Percentiles rank a stretch among this genome's conserved stretches.
phyloP scores from a whole-genome alignment of 2,888 invertebrate genomes.

The Heteromurus nitidus region DNA sequence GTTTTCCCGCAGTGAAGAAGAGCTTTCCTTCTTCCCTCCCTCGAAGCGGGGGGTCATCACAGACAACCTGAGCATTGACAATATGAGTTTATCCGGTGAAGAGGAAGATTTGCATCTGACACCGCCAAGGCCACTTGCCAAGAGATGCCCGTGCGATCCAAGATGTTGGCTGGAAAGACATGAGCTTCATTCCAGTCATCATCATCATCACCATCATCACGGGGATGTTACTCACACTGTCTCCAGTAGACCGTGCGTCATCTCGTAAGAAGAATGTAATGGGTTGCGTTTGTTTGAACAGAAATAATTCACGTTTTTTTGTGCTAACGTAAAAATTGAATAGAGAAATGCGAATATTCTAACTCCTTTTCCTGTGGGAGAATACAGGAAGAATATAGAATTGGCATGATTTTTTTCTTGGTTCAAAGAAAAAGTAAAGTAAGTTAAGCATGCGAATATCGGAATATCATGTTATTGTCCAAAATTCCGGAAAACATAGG shows the following conservation, averaged over 20 bases:
- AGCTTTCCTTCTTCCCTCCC: slow-evolving; percentile 78
- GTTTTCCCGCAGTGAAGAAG: slow-evolving; percentile 76
- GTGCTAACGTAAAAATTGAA: no score
- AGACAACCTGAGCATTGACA: slow-evolving; percentile 80
- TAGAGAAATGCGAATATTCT: no score
- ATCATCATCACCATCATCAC: slow-evolving; percentile 51
- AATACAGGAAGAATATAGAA: no score
- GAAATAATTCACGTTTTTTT: no score
- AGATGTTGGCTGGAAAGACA: slow-evolving; percentile 55
- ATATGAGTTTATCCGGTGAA: slow-evolving; percentile 80
- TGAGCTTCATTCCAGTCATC: no score
- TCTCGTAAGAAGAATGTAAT: slow-evolving; percentile 50
- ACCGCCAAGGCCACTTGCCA: slow-evolving; percentile 75
- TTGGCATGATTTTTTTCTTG: no score
- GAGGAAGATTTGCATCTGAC: slow-evolving; percentile 77
- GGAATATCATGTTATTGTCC: no score
- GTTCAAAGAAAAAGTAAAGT: no score
- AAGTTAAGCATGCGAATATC: no score
- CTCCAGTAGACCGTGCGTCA: slow-evolving; percentile 35
- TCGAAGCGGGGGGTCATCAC: slow-evolving; percentile 78
- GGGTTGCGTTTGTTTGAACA: no score
- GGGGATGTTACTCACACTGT: slow-evolving; percentile 34
- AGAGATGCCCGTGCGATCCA: slow-evolving; percentile 76
- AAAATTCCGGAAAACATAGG: no score
- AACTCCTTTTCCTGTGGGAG: no score